Evolutionary conservation across 1,140 invertebrate species (phyloP), one percentile per base, ranked within the genome.

Genomic region (Planococcus citri): DNA sequence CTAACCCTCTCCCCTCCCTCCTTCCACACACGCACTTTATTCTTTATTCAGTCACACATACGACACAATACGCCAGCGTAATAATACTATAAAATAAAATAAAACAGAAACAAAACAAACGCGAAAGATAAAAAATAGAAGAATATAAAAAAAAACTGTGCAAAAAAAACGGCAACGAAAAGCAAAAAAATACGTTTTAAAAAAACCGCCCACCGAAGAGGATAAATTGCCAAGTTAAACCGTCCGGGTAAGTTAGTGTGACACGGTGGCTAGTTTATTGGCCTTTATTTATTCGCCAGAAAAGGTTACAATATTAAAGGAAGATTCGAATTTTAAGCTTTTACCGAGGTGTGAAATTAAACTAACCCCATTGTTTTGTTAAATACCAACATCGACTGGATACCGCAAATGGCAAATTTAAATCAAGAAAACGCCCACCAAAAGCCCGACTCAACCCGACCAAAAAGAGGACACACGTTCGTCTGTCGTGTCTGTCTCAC

Each of bases 281-380:
- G 41, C 41, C 41, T 51, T 51, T 51, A 51, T 51, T 51, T 51
- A 51, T 51, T 51, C 41, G 41, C 41, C 12, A 20, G 12, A 51
- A 51, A 51, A 51, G 41, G 41, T 51, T 51, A 51, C 41, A 51
- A 51, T 51, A 51, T 51, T 51, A 51, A 51, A 51, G 41, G 41
- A 51, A 51, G 41, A 51, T 51, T 51, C 41, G 41, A 51, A 51
- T 51, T 51, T 51, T 51, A 51, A 51, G 41, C 41, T 51, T 51
- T 51, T 51, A 51, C 41, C 41, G 41, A 51, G 41, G 41, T 51
- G 41, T 51, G 41, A 51, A 51, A 51, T 51, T 51, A 51, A 51
- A 51, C 41, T 51, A 51, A 51, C 41, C 41, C 41, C 41, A 51
- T 51, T 51, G 41, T 51, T 51, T 51, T 20, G 41, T 51, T 51